Base-by-base conservation (phyloP, 1,140 invertebrate species). In the Sycobia sp. region DNA sequence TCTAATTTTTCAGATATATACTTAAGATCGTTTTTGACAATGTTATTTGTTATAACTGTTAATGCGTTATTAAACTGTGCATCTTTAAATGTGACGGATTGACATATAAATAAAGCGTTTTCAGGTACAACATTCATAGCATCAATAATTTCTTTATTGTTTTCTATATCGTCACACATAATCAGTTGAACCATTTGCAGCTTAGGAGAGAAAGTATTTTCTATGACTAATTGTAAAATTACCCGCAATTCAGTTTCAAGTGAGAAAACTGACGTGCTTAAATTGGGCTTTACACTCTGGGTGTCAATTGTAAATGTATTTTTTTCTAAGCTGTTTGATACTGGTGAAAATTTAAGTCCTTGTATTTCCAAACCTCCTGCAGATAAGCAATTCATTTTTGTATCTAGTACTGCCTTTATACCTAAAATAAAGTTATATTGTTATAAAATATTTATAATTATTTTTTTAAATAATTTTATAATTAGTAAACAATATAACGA, bases 351-450 rank as follows among this genome's bases (percentile, higher is more conserved):
- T 67, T 90, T 88, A 0, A 96, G 77, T 46, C 92, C 93, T 67
- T 87, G 84, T 10, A 95, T 85, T 79, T 93, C 89, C 18, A 95
- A 89, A 63, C 91, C 92, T 51, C 91, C 91, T 62, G 88, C 87
- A 13, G 44, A 53, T 72, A 84, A 14, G 67, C 73, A 47, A 38
- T 77, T 77, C 0, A 73, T 67, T 4, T 81, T 73, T 57, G 80
- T 83, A 18, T 83, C 76, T 11, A 83, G 73, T 71, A 82, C 79
- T 43, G 82, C 77, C 23, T 78, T 80, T 11, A 82, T 76, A 27
- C 41, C 67, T 69, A 58, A 50, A 58, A 56, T 36, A 54, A 54
- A 44, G 16, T 32, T 14, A n/a, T n/a, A n/a, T n/a, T n/a, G n/a
- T n/a, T n/a, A n/a, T n/a, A n/a, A n/a, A n/a, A n/a, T n/a, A n/a